These are phyloP conservation scores for Minunthozetes semirufus DNA, from an alignment of 2,888 invertebrate genomes.

Conservation along the genomic window DNA sequence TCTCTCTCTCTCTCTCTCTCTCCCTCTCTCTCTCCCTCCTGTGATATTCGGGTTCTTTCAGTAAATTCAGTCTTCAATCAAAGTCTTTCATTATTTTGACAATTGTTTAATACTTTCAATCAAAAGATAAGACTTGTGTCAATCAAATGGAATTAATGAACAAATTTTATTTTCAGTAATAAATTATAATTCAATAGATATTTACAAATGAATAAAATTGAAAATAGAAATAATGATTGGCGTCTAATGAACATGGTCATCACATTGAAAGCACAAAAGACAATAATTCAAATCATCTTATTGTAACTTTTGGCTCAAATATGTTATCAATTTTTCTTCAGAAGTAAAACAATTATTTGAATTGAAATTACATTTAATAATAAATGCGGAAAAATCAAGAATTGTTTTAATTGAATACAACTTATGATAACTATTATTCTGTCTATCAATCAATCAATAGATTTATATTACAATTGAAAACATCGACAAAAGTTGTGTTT, in stretches of 20 bases:
- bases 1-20: constrained; percentile 17
- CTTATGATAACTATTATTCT: background rate
- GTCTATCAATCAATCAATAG: constrained; percentile 13
- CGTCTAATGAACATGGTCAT: constrained; percentile 5
- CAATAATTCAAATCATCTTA: background rate
- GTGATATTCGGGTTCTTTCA: background rate
- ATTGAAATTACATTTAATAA: background rate
- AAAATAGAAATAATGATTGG: constrained; percentile 27
- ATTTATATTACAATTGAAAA: constrained; percentile 22
- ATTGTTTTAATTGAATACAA: background rate
- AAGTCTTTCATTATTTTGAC: background rate
- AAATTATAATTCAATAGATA: constrained; percentile 28
- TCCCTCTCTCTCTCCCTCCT: background rate
- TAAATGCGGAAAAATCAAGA: background rate
- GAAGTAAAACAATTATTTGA: background rate
- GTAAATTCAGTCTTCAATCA: constrained; percentile 2
- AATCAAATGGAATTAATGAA: constrained; percentile 11
- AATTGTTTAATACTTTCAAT: constrained; percentile 18
- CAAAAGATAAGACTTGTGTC: constrained; percentile 5
- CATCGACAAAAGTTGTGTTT: constrained; percentile 15
- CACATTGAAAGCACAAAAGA: constrained; percentile 22
- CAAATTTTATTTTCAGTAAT: constrained; percentile 29
- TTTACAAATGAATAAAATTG: constrained; percentile 24
- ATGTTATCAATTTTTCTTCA: constrained; percentile 7
- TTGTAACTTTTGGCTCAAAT: background rate